These are phyloP conservation scores for Palaemon carinicauda DNA, from an alignment of 1,140 invertebrate species.

Conservation along the genomic window DNA sequence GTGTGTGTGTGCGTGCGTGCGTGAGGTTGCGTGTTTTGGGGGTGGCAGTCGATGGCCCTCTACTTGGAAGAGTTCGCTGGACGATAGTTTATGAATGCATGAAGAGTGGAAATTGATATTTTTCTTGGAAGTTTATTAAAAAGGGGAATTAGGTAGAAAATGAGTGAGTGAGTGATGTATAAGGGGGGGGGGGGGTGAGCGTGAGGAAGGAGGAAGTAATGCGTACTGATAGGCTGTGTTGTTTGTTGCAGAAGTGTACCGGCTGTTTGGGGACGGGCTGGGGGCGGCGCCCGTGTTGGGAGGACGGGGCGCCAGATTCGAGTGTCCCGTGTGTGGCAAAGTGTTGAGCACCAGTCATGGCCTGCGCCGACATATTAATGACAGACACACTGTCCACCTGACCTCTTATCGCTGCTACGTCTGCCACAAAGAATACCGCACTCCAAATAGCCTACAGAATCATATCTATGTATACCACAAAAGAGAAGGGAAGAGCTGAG, in stretches of 20 bases:
- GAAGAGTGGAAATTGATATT: not conserved
- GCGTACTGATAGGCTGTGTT: constrained; percentile 51
- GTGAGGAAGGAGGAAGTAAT: not conserved
- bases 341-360: constrained; percentile 91
- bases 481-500: constrained; percentile 53
- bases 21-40: not conserved
- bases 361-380: constrained; percentile 89
- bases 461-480: constrained; percentile 93
- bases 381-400: constrained; percentile 89
- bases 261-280: constrained; percentile 42
- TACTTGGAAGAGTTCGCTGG: not conserved
- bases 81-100: not conserved
- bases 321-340: constrained; percentile 86
- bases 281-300: constrained; percentile 35
- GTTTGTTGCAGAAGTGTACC: constrained; percentile 56
- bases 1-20: no score
- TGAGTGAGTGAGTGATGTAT: not conserved
- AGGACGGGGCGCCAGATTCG: constrained; percentile 37
- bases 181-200: not conserved
- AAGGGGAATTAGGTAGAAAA: not conserved
- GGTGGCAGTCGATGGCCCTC: no score
- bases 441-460: constrained; percentile 90
- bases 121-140: not conserved
- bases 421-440: constrained; percentile 91
- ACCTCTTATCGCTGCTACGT: constrained; percentile 90